Evolutionary conservation across 2,797 vertebrate genomes (phyloP), one percentile per base, ranked within the genome.

Genomic region (Melanogrammus aeglefinus): DNA sequence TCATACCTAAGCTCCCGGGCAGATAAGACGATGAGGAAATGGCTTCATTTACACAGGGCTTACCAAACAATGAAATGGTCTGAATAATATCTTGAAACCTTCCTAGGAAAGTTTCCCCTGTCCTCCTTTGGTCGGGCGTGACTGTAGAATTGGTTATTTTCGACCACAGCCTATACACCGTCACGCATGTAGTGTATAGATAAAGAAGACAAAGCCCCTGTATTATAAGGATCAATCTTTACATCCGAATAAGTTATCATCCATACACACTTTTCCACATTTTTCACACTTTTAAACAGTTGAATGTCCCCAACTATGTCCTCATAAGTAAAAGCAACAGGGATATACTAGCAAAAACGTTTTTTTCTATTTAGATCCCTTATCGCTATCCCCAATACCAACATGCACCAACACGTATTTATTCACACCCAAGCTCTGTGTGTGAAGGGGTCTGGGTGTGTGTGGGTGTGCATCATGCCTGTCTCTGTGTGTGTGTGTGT

Each of bases 1-100:
- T 83, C 18, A 71, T 78, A 76, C 73, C 33, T 79, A 31, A 73
- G 13, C 75, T 36, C 78, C 33, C n/a, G 27, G 8, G 24, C 9
- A 41, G 4, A 44, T 31, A 73, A 76, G n/a, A 38, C 44, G 74
- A 84, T 81, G 75, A 87, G 81, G 84, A 89, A 88, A 86, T 85
- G 6, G 21, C 29, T 9, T n/a, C 2, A 57, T 83, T 86, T 83
- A 84, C 47, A 80, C 24, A 16, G 0, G 31, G 27, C 76, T 36
- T 35, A 72, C 85, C 73, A 72, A 72, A 72, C 70, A 72, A 72
- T 35, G 70, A 31, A 35, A 72, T 33, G 33, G 70, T 72, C 14
- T 33, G 29, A 72, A 31, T 72, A 16, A 72, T 72, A 72, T 31
- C 29, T 33, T 72, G 29, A 35, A 33, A 33, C 33, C 33, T 72